Evolutionary conservation across 2,797 vertebrate species (phyloP).

Genomic region (Melopsittacus undulatus): DNA sequence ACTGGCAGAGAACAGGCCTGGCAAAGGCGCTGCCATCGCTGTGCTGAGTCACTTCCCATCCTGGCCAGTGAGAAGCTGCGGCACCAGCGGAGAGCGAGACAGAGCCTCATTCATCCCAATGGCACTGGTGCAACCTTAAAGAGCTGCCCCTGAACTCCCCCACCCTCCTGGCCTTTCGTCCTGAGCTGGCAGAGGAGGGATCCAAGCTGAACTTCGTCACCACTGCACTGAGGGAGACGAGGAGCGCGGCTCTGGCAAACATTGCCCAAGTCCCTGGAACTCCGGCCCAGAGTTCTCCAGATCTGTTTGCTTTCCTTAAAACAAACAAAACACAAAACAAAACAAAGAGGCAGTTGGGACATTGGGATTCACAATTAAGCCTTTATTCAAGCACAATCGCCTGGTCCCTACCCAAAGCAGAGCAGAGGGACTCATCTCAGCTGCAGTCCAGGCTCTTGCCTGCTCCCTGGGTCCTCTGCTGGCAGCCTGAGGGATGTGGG

Average conservation of each 20-base stretch:
- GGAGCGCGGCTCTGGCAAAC: conserved; percentile 13
- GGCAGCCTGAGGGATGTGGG: fast-evolving
- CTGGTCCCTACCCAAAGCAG: conserved; percentile 31
- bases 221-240: neutral
- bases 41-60: neutral
- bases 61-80: neutral
- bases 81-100: neutral
- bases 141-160: neutral
- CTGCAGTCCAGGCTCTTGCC: neutral
- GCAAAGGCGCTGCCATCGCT: neutral
- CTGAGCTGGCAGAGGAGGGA: neutral
- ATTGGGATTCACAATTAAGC: conserved; percentile 36
- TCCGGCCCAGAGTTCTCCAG: neutral
- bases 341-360: conserved; percentile 3
- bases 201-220: neutral
- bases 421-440: conserved; percentile 10
- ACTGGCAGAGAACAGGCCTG: neutral
- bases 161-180: neutral
- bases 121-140: neutral
- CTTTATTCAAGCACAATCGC: conserved; percentile 58
- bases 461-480: neutral
- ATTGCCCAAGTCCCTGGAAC: conserved; percentile 5
- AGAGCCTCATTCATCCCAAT: neutral
- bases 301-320: conserved; percentile 46
- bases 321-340: neutral